Conservation (phyloP, 1,140 invertebrate species). For the Drosophila setifemur region DNA sequence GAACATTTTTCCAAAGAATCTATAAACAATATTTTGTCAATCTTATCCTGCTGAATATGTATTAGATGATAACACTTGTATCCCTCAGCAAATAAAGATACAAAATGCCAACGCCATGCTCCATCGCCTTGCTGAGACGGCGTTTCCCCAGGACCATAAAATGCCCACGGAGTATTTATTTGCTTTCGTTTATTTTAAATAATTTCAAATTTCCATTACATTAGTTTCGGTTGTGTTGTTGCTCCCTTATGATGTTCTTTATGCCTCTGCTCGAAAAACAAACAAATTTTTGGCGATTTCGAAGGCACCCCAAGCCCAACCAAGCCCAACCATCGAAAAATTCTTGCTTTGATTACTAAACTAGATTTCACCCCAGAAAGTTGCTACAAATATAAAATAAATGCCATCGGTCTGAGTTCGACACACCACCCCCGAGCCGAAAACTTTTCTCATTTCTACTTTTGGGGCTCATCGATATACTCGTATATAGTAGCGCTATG, state of each 20-base stretch:
- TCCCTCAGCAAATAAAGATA: background rate
- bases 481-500: slow-evolving; percentile 38
- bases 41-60: background rate
- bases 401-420: slow-evolving; percentile 37
- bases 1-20: no score
- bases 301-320: background rate
- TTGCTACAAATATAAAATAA: slow-evolving; percentile 69
- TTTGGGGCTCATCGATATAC: slow-evolving; percentile 67
- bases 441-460: slow-evolving; percentile 80
- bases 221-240: slow-evolving; percentile 59
- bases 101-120: slow-evolving; percentile 53
- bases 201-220: slow-evolving; percentile 80
- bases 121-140: slow-evolving; percentile 42
- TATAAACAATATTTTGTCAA: no score
- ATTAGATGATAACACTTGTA: slow-evolving; percentile 8
- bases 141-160: slow-evolving; percentile 40
- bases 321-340: slow-evolving; percentile 14
- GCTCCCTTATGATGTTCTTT: slow-evolving; percentile 58
- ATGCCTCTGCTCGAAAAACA: slow-evolving; percentile 74
- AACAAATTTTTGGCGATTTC: slow-evolving; percentile 66
- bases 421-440: slow-evolving; percentile 12
- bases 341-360: slow-evolving; percentile 73
- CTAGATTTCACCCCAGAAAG: slow-evolving; percentile 55
- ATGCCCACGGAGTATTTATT: slow-evolving; percentile 70
- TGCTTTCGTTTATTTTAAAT: slow-evolving; percentile 81